A percentile compares a stretch with the other conserved stretches of the same genome.
These are phyloP conservation scores for Labroides dimidiatus DNA, from an alignment of 2,797 vertebrate species.

Conservation along the genomic window DNA sequence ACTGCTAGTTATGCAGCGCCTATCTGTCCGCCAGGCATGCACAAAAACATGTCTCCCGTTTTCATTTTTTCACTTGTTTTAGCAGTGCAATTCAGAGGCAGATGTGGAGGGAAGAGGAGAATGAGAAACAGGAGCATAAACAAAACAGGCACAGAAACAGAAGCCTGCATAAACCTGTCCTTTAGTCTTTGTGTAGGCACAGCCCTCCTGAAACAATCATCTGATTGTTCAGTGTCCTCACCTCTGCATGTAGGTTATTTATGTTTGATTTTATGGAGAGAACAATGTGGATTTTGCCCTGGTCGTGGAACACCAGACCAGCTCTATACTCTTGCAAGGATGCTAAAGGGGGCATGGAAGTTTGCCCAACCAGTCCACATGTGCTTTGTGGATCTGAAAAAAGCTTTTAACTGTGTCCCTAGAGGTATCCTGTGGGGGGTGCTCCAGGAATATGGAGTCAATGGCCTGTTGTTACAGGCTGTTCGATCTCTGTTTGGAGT, in stretches of 20 bases:
- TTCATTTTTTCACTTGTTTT: slow-evolving; percentile 76
- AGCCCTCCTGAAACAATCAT: slow-evolving; percentile 18
- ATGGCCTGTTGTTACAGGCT: too few relatives aligned
- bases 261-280: background rate
- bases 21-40: slow-evolving; percentile 85
- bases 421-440: too few relatives aligned
- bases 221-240: slow-evolving; percentile 16
- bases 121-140: slow-evolving; percentile 38
- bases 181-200: background rate
- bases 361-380: too few relatives aligned
- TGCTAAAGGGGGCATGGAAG: too few relatives aligned
- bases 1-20: slow-evolving; percentile 80
- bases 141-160: slow-evolving; percentile 34
- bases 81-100: slow-evolving; percentile 70
- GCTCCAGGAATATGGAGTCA: too few relatives aligned
- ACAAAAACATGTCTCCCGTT: slow-evolving; percentile 76
- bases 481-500: too few relatives aligned
- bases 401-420: too few relatives aligned
- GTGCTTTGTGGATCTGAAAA: too few relatives aligned
- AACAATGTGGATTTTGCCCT: too few relatives aligned
- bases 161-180: slow-evolving; percentile 19
- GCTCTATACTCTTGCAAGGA: too few relatives aligned
- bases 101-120: slow-evolving; percentile 33
- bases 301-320: too few relatives aligned
- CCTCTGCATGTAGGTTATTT: background rate